A percentile compares a stretch with the other conserved stretches of the same genome.
Evolutionary conservation across 1,140 invertebrate genomes (phyloP).

Genomic region (Zaprionus nigranus): DNA sequence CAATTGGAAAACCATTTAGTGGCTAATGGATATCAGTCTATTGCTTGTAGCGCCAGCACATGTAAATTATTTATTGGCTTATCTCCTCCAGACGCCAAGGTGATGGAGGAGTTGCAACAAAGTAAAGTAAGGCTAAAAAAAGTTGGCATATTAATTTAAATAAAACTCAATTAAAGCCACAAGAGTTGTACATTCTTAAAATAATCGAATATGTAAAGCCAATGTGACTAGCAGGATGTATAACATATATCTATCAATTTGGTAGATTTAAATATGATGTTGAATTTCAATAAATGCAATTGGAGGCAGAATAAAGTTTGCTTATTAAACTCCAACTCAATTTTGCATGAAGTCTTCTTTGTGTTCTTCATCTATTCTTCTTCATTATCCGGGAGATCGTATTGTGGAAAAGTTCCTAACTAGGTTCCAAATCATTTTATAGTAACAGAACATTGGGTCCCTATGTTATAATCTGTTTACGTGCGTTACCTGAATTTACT

Average conservation of each 20-base stretch:
- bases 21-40: slow-evolving; percentile 77
- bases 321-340: too few relatives aligned
- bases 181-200: slow-evolving; percentile 8
- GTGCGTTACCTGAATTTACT: neutral
- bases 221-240: neutral
- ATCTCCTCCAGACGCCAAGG: neutral
- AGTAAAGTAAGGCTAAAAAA: slow-evolving; percentile 50
- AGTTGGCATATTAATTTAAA: slow-evolving; percentile 81
- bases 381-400: too few relatives aligned
- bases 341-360: too few relatives aligned
- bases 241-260: neutral
- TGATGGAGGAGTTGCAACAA: neutral
- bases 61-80: slow-evolving; percentile 49
- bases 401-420: too few relatives aligned
- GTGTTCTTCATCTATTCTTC: too few relatives aligned
- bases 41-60: slow-evolving; percentile 74
- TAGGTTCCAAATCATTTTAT: too few relatives aligned
- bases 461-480: too few relatives aligned
- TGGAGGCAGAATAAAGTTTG: too few relatives aligned
- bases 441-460: too few relatives aligned
- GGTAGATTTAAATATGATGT: too few relatives aligned
- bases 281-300: too few relatives aligned
- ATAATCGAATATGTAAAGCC: slow-evolving; percentile 11
- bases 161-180: slow-evolving; percentile 75
- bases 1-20: slow-evolving; percentile 65